Evolutionary conservation across 2,113 vertebrate genomes (phyloP).

Genomic region (Tetraodon nigroviridis): DNA sequence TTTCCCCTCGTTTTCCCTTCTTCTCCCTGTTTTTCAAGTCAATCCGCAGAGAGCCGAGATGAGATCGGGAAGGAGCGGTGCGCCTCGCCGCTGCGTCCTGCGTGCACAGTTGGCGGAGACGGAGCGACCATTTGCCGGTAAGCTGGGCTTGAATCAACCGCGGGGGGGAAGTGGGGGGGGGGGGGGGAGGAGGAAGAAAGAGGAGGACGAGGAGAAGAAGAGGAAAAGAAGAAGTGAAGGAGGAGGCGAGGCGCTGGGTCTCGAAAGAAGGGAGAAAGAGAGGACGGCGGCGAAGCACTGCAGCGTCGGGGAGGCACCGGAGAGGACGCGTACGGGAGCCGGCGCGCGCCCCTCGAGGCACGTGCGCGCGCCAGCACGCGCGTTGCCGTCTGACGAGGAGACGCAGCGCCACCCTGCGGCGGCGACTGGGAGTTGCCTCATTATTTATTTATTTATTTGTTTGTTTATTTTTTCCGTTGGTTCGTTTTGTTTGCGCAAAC

Average conservation of each 20-base stretch:
- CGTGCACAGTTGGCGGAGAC: constrained; percentile 54
- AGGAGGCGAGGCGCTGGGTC: constrained; percentile 29
- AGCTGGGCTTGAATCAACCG: constrained; percentile 53
- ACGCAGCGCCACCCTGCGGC: constrained; percentile 60
- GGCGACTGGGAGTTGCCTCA: constrained; percentile 4
- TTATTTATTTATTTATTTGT: too few species aligned
- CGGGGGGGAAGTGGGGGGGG: constrained; percentile 15
- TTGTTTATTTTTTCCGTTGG: too few species aligned
- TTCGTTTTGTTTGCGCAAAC: too few species aligned
- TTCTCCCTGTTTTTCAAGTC: constrained; percentile 44
- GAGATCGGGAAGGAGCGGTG: constrained; percentile 48
- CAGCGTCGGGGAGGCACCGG: constrained; percentile 53
- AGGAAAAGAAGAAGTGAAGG: constrained; percentile 6
- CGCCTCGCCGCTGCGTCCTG: constrained; percentile 60
- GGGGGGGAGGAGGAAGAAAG: neutral
- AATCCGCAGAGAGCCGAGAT: constrained; percentile 59
- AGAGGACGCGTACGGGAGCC: constrained; percentile 57
- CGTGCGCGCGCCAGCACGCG: constrained; percentile 18
- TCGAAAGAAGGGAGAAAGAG: constrained; percentile 28
- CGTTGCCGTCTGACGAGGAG: constrained; percentile 11
- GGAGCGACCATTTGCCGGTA: constrained; percentile 64
- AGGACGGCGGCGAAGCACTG: constrained; percentile 51
- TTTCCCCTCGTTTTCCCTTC: constrained; percentile 40
- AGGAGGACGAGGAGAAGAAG: constrained; percentile 2
- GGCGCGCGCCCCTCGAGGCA: constrained; percentile 14